These are phyloP conservation scores for Ephydatia muelleri DNA, from an alignment of 37 sponge, comb jelly and placozoan genomes.

Conservation along the genomic window DNA sequence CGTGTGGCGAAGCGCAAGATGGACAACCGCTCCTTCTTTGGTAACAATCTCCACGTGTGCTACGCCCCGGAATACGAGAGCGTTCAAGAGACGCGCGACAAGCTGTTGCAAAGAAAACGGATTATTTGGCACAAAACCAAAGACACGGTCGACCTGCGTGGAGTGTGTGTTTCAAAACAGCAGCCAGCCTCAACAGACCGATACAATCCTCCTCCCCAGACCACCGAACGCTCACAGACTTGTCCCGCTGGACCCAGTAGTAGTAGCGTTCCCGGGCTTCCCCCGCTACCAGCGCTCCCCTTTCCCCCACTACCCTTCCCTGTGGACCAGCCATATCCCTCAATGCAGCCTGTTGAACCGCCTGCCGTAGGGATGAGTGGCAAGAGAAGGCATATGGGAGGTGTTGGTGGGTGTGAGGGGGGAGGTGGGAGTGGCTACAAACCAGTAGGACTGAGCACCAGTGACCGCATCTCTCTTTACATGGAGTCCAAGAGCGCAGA, in stretches of 20 bases:
- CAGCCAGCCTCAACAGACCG: neutral
- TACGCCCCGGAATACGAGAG: constrained; percentile 93
- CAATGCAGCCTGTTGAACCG: neutral
- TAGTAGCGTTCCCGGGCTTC: neutral
- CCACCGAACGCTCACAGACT: neutral
- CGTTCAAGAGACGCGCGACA: constrained; percentile 77
- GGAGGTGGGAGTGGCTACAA: neutral
- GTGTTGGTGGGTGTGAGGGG: neutral
- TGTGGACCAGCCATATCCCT: neutral
- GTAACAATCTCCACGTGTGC: constrained; percentile 80
- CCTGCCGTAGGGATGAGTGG: neutral
- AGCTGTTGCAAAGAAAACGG: constrained; percentile 59
- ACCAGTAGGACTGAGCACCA: neutral
- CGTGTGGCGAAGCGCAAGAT: constrained; percentile 84
- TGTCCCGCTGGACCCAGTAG: neutral
- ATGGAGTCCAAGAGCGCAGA: neutral
- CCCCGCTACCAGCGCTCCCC: neutral
- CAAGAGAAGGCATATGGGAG: neutral
- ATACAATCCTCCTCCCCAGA: neutral
- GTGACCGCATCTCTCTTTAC: neutral
- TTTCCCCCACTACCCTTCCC: neutral
- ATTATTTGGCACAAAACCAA: constrained; percentile 34
- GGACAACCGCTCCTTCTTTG: constrained; percentile 84
- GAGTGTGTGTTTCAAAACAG: neutral
- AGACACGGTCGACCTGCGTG: constrained; percentile 13